A percentile compares a stretch with the other conserved stretches of the same genome.
phyloP scores from a whole-genome alignment of 2,113 vertebrate species.

The Tachysurus vachellii region DNA sequence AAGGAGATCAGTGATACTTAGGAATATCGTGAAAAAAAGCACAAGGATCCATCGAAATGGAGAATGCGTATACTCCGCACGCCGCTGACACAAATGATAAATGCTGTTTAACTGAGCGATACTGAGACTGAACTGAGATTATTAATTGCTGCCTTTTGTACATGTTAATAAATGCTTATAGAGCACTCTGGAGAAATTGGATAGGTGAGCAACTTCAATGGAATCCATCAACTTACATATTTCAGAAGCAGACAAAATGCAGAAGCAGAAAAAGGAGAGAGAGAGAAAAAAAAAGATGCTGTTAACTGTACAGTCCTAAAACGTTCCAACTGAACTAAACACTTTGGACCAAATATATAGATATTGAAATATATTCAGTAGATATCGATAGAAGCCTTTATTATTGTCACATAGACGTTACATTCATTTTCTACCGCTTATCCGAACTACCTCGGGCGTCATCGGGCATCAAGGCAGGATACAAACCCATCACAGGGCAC shows the following conservation, averaged over 20 bases:
- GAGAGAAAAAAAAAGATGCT: background rate
- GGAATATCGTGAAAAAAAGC: background rate
- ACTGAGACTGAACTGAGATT: background rate
- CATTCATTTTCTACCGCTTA: too few species aligned
- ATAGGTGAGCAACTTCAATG: background rate
- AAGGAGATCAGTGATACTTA: background rate
- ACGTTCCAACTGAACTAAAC: background rate
- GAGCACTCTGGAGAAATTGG: background rate
- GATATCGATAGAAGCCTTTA: too few species aligned
- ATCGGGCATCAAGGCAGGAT: too few species aligned
- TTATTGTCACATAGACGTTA: too few species aligned
- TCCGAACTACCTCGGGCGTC: too few species aligned
- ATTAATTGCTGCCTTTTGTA: background rate
- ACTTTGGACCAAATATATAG: background rate
- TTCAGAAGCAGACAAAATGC: background rate
- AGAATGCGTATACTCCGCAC: background rate
- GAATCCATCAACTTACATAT: background rate
- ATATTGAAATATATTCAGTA: too few species aligned
- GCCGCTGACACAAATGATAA: background rate
- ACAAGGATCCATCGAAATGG: background rate
- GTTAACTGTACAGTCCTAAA: background rate
- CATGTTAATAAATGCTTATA: constrained; percentile 1
- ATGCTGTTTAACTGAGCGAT: background rate
- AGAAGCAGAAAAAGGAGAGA: background rate
- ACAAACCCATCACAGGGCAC: too few species aligned